phyloP scores from a whole-genome alignment of 2,113 vertebrate genomes.

The Plecotus auritus region DNA sequence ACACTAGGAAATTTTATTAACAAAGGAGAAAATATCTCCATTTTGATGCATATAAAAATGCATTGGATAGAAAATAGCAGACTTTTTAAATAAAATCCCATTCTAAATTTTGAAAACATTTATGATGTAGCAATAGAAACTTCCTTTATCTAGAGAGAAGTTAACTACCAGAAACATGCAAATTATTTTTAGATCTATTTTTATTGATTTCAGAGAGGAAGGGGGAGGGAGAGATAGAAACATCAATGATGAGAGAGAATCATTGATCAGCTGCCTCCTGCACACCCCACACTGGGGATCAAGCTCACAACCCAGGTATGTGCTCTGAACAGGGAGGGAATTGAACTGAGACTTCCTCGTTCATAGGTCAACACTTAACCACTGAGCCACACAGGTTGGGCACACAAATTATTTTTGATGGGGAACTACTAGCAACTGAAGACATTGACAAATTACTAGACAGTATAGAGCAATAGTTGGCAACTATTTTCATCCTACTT shows the following conservation, averaged over 20 bases:
- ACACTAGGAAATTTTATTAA: background rate
- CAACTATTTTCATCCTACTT: background rate
- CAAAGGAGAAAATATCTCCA: background rate
- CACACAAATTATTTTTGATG: background rate
- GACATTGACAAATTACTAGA: background rate
- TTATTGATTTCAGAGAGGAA: no score
- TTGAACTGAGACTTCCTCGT: no score
- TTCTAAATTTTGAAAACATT: background rate
- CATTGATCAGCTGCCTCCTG: no score
- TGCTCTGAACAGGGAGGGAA: no score
- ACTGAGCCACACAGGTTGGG: no score
- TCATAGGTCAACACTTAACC: no score
- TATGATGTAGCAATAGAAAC: background rate
- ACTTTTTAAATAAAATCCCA: background rate
- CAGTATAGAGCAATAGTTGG: background rate
- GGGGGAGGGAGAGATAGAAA: no score
- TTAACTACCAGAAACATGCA: background rate
- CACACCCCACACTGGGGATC: no score
- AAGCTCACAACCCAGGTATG: no score
- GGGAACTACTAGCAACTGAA: background rate
- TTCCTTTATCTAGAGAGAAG: background rate
- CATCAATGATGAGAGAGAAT: no score
- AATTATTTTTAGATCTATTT: background rate
- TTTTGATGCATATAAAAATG: background rate
- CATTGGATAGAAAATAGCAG: background rate